Conservation (phyloP, 2,888 invertebrate species). For the Morinoia aosen region DNA sequence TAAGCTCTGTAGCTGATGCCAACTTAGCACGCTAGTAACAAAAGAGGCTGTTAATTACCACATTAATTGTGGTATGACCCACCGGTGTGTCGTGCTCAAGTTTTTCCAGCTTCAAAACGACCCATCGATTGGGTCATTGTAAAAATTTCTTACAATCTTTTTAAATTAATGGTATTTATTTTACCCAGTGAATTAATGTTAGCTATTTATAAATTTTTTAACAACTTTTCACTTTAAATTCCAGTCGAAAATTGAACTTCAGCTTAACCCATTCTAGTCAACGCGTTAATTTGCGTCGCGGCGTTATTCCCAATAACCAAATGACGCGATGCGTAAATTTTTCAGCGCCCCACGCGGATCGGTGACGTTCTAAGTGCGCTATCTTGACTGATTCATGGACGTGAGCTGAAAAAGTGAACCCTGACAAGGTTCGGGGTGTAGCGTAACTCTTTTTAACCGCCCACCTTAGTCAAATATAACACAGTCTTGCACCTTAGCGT, state of each 20-base stretch:
- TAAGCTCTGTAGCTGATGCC: neutral
- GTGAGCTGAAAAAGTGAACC: neutral
- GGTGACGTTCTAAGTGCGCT: conserved; percentile 49
- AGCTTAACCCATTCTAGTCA: too few relatives aligned
- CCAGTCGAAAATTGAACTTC: too few relatives aligned
- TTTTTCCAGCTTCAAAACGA: too few relatives aligned
- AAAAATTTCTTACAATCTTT: too few relatives aligned
- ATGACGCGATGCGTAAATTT: conserved; percentile 31
- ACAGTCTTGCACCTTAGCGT: conserved; percentile 6
- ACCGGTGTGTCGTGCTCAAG: too few relatives aligned
- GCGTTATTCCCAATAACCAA: conserved; percentile 22
- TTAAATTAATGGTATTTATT: too few relatives aligned
- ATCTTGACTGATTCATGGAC: conserved; percentile 47
- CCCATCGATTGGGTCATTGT: too few relatives aligned
- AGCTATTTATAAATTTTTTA: too few relatives aligned
- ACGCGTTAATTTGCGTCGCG: neutral
- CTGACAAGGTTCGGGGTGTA: neutral
- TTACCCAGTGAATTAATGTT: too few relatives aligned
- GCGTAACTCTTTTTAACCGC: neutral
- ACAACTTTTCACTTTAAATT: too few relatives aligned
- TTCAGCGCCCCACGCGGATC: neutral
- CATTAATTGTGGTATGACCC: too few relatives aligned
- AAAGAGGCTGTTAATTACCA: neutral
- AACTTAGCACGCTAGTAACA: neutral
- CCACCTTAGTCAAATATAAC: conserved; percentile 26